Evolutionary conservation across 2,113 vertebrate species (phyloP), one percentile per base, ranked within the genome.

Genomic region (Polypterus bichir): DNA sequence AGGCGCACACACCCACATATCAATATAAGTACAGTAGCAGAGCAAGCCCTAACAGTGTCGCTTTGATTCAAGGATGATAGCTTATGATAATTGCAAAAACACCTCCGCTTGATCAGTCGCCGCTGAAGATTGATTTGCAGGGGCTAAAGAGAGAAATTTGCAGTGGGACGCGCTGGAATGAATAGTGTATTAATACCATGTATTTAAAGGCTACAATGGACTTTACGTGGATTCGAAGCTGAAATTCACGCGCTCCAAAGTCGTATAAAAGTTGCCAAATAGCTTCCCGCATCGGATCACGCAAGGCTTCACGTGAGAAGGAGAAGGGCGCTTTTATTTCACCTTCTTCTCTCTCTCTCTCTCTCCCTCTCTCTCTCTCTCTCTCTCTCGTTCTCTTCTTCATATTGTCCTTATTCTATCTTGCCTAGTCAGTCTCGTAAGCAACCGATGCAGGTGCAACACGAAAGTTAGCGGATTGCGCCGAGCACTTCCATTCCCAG

Each of bases 391-490:
- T 64, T 51, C 49, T 56, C 60, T 66, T 57, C 9, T 67, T 58
- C 45, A 65, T 54, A 55, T 65, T 69, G 4, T 57, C 2, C 6
- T 67, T n/a, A 74, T 62, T 60, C 7, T 47, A n/a, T 9, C 27
- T 27, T 27, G 27, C 27, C 61, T 55, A 53, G 51, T 62, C 48
- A 60, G 62, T 51, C 66, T 60, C 47, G 60, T 62, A 27, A 47
- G 59, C 54, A 66, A 59, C 60, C 70, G 61, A 70, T 68, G 74
- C 69, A 76, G 67, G 81, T 74, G 68, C 66, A 74, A 70, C 71
- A 79, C 65, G 87, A 91, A 91, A 92, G 91, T 94, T 93, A 88
- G 86, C 85, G 85, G 86, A 85, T 83, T 88, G 86, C 86, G 84
- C 79, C 82, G 79, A 87, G 86, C 72, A 73, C 86, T 89, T 89